Evolutionary conservation across 1,140 invertebrate species (phyloP).

Genomic region (Habropoda laboriosa): DNA sequence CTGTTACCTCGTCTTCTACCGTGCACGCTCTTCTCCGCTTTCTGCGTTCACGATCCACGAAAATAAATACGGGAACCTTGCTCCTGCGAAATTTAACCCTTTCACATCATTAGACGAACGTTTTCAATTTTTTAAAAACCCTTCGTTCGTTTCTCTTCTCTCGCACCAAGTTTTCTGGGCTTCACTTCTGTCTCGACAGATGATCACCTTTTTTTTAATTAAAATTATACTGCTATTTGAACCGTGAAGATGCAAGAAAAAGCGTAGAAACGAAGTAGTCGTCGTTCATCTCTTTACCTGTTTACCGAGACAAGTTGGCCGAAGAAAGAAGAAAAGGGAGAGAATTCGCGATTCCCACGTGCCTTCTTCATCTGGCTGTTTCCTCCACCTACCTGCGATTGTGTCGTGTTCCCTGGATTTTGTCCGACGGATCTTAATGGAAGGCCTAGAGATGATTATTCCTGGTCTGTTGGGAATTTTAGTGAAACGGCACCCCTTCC

Average conservation of each 20-base stretch:
- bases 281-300: conserved; percentile 68
- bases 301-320: conserved; percentile 73
- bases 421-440: conserved; percentile 56
- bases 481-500: conserved; percentile 48
- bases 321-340: conserved; percentile 45
- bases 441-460: conserved; percentile 57
- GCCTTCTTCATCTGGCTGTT: conserved; percentile 52
- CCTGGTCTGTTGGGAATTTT: conserved; percentile 49
- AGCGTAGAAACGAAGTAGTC: conserved; percentile 2
- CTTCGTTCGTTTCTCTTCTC: no score
- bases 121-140: no score
- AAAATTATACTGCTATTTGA: no score
- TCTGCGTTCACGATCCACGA: background rate
- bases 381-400: conserved; percentile 58
- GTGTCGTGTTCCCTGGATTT: conserved; percentile 46
- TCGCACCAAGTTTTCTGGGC: no score
- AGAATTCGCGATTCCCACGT: conserved; percentile 76
- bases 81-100: no score
- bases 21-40: background rate
- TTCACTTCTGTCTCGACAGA: no score
- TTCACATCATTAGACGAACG: no score
- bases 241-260: background rate
- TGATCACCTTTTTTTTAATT: no score
- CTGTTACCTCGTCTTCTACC: no score
- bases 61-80: no score